Base-by-base conservation (phyloP, 2,797 vertebrate genomes). In the Spinus pinus region DNA sequence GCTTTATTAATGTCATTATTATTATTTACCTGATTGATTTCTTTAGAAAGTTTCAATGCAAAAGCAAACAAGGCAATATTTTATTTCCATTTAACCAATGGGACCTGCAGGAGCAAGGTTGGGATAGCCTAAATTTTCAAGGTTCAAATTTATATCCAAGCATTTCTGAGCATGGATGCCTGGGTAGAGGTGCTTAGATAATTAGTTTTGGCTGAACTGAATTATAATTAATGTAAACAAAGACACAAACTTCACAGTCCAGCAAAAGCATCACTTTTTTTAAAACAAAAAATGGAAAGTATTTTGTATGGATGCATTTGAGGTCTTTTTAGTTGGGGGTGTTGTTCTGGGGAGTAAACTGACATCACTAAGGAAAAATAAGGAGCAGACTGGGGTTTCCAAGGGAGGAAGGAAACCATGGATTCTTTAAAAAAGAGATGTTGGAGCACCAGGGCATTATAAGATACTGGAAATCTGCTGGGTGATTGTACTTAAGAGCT, bases 281-380 rank as follows among this genome's bases (percentile, higher is more conserved):
- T 7, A 14, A 67, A 60, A 46, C 1, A 15, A 10, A 41, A 24
- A 28, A 25, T 5, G 3, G 12, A 1, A 21, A 25, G 4, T 3
- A 1, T 46, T 69, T 14, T 2, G 2, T 42, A 15, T 7, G 30
- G 37, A 4, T 67, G 14, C 7, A 11, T 56, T 46, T 61, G 22
- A 44, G 33, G 7, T 81, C 10, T 11, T 51, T 64, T 18, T 39
- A 62, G 8, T 12, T 60, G 23, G 14, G 6, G 7, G 2, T 35
- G 4, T 35, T 66, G 16, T 41, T 74, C 51, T 79, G 33, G 12
- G 8, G 30, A 46, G 13, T 31, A 31, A 81, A 46, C 9, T 44
- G 30, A 4, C 60, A 21, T 17, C 20, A 9, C 23, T 44, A 24
- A 31, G 60, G 14, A 42, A 24, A 46, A 62, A n/a, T 31, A 62